Percentiles rank a stretch among this genome's conserved stretches.
Conservation (phyloP, 2,113 vertebrate species). For the Calonectris borealis region DNA sequence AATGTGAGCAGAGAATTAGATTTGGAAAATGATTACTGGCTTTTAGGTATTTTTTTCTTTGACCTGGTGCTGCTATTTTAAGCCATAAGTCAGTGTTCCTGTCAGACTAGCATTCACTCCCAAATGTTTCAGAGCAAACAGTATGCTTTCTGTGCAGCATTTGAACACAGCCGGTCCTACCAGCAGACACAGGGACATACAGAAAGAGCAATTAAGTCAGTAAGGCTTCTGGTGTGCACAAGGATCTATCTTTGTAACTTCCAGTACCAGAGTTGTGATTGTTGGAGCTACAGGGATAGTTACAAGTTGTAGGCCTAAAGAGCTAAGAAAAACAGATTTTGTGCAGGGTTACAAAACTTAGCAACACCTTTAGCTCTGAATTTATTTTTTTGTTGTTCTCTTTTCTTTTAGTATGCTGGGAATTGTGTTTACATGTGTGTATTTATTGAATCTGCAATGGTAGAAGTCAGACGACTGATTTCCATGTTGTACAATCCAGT, state of each 20-base stretch:
- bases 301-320: neutral
- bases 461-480: neutral
- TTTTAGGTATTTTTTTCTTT: neutral
- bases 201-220: neutral
- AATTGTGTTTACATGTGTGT: neutral
- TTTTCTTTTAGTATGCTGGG: neutral
- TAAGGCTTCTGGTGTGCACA: neutral
- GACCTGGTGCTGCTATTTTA: neutral
- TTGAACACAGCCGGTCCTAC: neutral
- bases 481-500: neutral
- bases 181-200: fast-evolving
- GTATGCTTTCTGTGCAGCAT: neutral
- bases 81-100: neutral
- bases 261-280: fast-evolving
- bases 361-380: neutral
- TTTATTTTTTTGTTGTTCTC: neutral
- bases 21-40: neutral
- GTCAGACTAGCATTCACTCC: neutral
- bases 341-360: neutral
- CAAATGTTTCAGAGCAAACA: neutral
- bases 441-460: neutral
- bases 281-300: neutral
- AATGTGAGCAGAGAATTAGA: neutral
- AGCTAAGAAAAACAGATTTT: neutral
- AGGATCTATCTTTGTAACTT: neutral